A percentile compares a stretch with the other conserved stretches of the same genome.
phyloP scores from a whole-genome alignment of 53 echinoderm and acorn worm genomes.

The Echinometra lucunter region DNA sequence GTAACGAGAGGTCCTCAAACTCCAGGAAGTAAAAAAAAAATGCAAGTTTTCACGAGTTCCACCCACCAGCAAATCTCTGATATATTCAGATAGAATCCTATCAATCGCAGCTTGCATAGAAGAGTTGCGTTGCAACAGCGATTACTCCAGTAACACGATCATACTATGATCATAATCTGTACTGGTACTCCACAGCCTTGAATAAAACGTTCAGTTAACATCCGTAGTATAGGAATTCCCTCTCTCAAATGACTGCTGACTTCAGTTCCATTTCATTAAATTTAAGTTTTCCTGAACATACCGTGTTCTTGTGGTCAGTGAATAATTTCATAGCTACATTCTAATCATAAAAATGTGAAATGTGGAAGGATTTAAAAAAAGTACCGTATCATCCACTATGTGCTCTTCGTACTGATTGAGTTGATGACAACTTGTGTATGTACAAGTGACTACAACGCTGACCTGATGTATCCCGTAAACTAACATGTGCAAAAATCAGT shows the following conservation, averaged over 20 bases:
- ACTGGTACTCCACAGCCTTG: neutral
- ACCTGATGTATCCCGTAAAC: neutral
- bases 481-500: slow-evolving; percentile 1
- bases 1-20: too few species aligned
- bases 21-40: slow-evolving; percentile 27
- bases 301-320: neutral
- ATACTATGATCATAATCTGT: neutral
- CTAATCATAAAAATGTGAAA: neutral
- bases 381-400: neutral
- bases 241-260: neutral
- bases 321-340: neutral
- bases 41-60: neutral
- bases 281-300: neutral
- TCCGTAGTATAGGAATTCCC: neutral
- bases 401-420: neutral
- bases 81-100: neutral
- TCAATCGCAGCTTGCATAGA: neutral
- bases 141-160: neutral
- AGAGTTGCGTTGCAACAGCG: slow-evolving; percentile 7
- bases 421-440: neutral
- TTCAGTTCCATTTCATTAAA: neutral
- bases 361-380: neutral
- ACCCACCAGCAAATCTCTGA: slow-evolving; percentile 4
- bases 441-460: neutral
- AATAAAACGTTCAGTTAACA: neutral